These are phyloP conservation scores for Gisinianus flammeolus DNA, from an alignment of 2,888 invertebrate species.

Conservation along the genomic window DNA sequence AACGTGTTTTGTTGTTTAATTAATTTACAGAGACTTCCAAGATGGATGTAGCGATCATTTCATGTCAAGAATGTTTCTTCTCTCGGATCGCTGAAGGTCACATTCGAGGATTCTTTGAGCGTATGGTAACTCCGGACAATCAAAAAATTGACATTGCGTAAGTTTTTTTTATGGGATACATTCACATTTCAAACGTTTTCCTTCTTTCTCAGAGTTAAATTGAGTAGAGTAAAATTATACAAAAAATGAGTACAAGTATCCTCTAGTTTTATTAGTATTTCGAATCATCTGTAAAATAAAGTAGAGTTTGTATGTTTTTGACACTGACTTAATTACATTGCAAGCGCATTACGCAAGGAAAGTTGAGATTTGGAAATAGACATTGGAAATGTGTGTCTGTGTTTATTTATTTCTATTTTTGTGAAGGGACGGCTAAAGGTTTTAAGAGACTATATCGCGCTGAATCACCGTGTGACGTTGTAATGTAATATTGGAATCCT, in stretches of 20 bases:
- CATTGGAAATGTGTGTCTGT: neutral
- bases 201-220: neutral
- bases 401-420: neutral
- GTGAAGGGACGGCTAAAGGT: neutral
- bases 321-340: neutral
- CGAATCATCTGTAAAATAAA: neutral
- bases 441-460: neutral
- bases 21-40: conserved; percentile 45
- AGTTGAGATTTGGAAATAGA: too few relatives aligned
- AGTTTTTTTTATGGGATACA: too few relatives aligned
- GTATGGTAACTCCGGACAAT: conserved; percentile 52
- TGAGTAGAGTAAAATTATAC: neutral
- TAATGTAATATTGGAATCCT: neutral
- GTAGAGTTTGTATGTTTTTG: neutral
- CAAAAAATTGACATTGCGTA: conserved; percentile 56
- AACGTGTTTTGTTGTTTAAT: conserved; percentile 12
- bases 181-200: too few relatives aligned
- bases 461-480: neutral
- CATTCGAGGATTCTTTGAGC: conserved; percentile 52
- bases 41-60: conserved; percentile 57
- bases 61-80: conserved; percentile 55
- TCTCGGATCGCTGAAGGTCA: conserved; percentile 52
- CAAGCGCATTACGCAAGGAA: neutral
- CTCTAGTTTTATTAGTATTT: neutral
- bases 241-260: neutral